Conservation (phyloP, 2,888 invertebrate genomes). For the Leucophora obtusa region DNA sequence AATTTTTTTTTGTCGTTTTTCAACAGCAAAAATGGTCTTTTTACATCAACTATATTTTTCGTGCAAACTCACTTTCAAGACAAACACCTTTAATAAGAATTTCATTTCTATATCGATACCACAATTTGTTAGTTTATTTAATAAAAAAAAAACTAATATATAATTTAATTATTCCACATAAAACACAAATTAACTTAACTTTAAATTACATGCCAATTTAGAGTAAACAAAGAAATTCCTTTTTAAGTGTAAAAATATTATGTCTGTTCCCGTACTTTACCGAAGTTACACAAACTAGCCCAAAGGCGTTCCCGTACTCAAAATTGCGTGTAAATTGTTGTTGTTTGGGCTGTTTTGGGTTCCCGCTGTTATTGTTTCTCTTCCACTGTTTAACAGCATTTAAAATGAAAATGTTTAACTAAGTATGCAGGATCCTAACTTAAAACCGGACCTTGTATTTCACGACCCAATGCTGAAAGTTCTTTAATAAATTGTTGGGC, state of each 20-base stretch:
- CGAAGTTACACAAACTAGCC: too few relatives aligned
- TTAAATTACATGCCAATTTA: background rate
- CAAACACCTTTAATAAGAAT: too few relatives aligned
- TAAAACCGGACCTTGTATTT: conserved; percentile 79
- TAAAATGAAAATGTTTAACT: conserved; percentile 54
- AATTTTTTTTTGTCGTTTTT: too few relatives aligned
- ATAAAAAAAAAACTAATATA: background rate
- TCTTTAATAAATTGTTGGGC: conserved; percentile 97
- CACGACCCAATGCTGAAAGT: conserved; percentile 87
- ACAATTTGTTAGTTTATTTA: background rate
- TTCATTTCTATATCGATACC: background rate
- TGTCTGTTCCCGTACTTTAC: too few relatives aligned
- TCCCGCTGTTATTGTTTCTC: background rate
- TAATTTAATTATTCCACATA: background rate
- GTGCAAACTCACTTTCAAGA: too few relatives aligned
- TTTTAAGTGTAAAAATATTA: background rate
- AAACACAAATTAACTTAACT: conserved; percentile 13
- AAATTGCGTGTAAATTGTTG: too few relatives aligned
- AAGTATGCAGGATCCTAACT: conserved; percentile 72
- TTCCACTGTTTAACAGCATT: conserved; percentile 64
- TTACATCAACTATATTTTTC: too few relatives aligned
- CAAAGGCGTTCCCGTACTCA: too few relatives aligned
- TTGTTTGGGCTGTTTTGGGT: too few relatives aligned
- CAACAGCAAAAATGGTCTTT: too few relatives aligned
- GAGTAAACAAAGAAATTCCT: background rate